phyloP scores from a whole-genome alignment of 2,797 vertebrate species.

The Phyllotis vaccarum region DNA sequence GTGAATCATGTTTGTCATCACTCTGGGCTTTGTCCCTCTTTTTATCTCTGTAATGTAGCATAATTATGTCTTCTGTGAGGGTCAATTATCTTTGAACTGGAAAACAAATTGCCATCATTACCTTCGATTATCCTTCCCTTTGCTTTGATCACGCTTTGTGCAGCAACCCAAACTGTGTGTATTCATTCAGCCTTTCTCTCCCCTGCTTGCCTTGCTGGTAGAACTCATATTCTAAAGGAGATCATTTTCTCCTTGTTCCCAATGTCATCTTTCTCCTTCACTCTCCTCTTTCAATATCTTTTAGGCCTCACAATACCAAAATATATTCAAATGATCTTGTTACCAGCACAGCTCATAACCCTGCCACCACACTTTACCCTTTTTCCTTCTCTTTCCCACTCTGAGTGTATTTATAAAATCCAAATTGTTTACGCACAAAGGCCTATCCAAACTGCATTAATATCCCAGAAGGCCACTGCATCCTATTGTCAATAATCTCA shows the following conservation, averaged over 20 bases:
- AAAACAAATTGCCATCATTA: slow-evolving; percentile 89
- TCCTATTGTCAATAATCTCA: slow-evolving; percentile 79
- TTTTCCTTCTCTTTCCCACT: slow-evolving; percentile 74
- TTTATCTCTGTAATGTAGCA: slow-evolving; percentile 86
- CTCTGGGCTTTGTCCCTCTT: slow-evolving; percentile 85
- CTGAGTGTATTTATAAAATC: slow-evolving; percentile 71
- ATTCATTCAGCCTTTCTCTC: slow-evolving; percentile 66
- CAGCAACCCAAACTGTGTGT: slow-evolving; percentile 75
- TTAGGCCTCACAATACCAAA: slow-evolving; percentile 68
- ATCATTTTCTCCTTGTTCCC: slow-evolving; percentile 72
- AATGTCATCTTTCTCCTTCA: slow-evolving; percentile 68
- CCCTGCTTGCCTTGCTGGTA: slow-evolving; percentile 60
- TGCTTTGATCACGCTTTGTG: slow-evolving; percentile 83
- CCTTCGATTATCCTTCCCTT: slow-evolving; percentile 85
- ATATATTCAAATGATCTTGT: slow-evolving; percentile 75
- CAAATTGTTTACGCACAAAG: slow-evolving; percentile 74
- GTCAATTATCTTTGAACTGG: slow-evolving; percentile 88
- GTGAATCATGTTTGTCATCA: slow-evolving; percentile 79
- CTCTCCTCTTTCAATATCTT: slow-evolving; percentile 56
- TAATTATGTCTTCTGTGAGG: slow-evolving; percentile 87
- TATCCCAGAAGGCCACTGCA: slow-evolving; percentile 70
- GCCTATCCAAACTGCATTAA: slow-evolving; percentile 60
- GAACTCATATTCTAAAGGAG: slow-evolving; percentile 72
- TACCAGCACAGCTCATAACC: slow-evolving; percentile 66
- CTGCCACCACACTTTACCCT: slow-evolving; percentile 45